A percentile compares a stretch with the other conserved stretches of the same genome.
These are phyloP conservation scores for Emydura subglobosa DNA, from an alignment of 2,113 vertebrate species.

Conservation along the genomic window DNA sequence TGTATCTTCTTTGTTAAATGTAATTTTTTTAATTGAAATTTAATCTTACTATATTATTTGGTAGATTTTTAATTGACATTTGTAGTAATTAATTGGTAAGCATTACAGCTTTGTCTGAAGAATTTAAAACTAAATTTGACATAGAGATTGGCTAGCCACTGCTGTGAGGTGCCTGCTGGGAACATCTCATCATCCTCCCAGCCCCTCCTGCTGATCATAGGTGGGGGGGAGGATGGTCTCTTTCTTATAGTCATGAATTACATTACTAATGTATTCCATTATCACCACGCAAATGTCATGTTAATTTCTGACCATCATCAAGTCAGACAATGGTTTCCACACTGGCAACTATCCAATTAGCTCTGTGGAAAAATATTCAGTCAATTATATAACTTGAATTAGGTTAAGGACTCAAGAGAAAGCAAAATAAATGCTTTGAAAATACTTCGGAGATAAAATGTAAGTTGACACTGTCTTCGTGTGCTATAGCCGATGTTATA, in stretches of 20 bases:
- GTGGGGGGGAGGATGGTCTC: conserved; percentile 78
- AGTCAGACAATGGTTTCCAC: conserved; percentile 86
- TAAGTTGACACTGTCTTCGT: conserved; percentile 83
- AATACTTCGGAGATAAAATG: conserved; percentile 82
- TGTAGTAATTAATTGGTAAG: conserved; percentile 89
- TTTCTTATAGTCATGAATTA: conserved; percentile 88
- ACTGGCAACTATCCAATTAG: conserved; percentile 87
- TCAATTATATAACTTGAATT: conserved; percentile 85
- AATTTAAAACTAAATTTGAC: conserved; percentile 89
- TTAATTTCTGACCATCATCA: conserved; percentile 94
- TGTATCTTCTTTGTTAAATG: conserved; percentile 79
- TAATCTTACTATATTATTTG: conserved; percentile 85
- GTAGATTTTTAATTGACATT: conserved; percentile 88
- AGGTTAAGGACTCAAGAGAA: conserved; percentile 81
- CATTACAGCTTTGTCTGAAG: conserved; percentile 78
- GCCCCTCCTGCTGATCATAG: conserved; percentile 79
- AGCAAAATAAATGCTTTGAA: conserved; percentile 81
- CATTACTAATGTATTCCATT: conserved; percentile 94
- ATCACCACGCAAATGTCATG: conserved; percentile 93
- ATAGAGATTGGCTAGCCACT: conserved; percentile 79
- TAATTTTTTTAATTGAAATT: conserved; percentile 89
- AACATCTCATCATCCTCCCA: conserved; percentile 84
- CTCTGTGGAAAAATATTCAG: conserved; percentile 86
- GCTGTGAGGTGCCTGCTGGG: conserved; percentile 80
- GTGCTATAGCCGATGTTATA: conserved; percentile 76